A percentile compares a stretch with the other conserved stretches of the same genome.
phyloP scores from a whole-genome alignment of 2,113 vertebrate species.

The Crotophaga sulcirostris region DNA sequence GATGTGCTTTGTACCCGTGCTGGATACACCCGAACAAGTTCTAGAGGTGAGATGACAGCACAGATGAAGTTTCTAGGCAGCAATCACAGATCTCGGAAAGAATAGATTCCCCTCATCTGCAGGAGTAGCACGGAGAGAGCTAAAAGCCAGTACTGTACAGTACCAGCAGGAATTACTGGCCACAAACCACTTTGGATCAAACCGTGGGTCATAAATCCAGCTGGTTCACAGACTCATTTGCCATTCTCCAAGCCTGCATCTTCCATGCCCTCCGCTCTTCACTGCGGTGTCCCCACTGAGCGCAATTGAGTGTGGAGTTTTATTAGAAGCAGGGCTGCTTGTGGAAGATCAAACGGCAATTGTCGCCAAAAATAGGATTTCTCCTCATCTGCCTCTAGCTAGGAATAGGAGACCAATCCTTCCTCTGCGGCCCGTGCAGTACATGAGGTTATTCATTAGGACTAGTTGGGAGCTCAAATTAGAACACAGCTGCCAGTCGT shows the following conservation, averaged over 20 bases:
- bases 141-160: background rate
- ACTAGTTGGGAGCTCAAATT: constrained; percentile 15
- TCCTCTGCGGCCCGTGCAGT: background rate
- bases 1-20: background rate
- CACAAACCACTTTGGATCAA: constrained; percentile 38
- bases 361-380: constrained; percentile 57
- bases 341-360: constrained; percentile 52
- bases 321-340: constrained; percentile 53
- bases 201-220: constrained; percentile 30
- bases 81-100: background rate
- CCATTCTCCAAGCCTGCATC: constrained; percentile 21
- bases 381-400: constrained; percentile 53
- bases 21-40: background rate
- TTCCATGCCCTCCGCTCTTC: constrained; percentile 31
- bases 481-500: constrained; percentile 6
- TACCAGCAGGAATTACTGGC: background rate
- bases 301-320: constrained; percentile 26
- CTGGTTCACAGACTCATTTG: constrained; percentile 49
- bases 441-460: constrained; percentile 59
- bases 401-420: constrained; percentile 54
- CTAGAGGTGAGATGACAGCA: background rate
- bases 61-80: background rate
- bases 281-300: background rate
- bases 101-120: background rate
- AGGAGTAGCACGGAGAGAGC: background rate